A percentile compares a stretch with the other conserved stretches of the same genome.
Evolutionary conservation across 2,797 vertebrate genomes (phyloP).

Genomic region (Notoglanidium macrostoma): DNA sequence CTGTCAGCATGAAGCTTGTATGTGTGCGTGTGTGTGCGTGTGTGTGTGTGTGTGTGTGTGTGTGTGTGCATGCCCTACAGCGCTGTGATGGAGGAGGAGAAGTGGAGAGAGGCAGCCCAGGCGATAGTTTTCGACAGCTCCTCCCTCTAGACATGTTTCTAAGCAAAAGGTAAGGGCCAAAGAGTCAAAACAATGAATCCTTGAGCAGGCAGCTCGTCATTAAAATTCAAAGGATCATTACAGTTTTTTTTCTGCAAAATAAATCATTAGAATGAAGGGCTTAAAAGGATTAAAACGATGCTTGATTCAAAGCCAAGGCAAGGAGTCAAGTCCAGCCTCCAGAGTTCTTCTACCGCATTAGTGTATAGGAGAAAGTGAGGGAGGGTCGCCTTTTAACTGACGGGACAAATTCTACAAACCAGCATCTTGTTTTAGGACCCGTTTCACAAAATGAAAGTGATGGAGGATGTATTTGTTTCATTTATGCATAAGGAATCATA

Average conservation of each 20-base stretch:
- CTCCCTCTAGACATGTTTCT: slow-evolving; percentile 83
- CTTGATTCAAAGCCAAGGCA: slow-evolving; percentile 82
- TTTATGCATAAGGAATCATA: not conserved
- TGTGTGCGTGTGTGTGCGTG: slow-evolving; percentile 72
- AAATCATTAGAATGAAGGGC: slow-evolving; percentile 90
- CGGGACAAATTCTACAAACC: slow-evolving; percentile 33
- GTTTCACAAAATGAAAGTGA: not conserved
- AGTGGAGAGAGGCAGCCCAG: slow-evolving; percentile 78
- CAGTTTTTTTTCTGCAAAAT: slow-evolving; percentile 77
- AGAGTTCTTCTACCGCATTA: slow-evolving; percentile 63
- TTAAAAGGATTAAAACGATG: slow-evolving; percentile 89
- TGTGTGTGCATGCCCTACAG: slow-evolving; percentile 65
- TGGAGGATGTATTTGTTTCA: not conserved
- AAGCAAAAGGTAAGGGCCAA: slow-evolving; percentile 87
- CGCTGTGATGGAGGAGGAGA: slow-evolving; percentile 79
- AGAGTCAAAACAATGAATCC: slow-evolving; percentile 91
- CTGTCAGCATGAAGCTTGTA: slow-evolving; percentile 71
- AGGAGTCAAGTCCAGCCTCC: slow-evolving; percentile 76
- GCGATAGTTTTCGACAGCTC: slow-evolving; percentile 83
- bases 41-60: slow-evolving; percentile 62
- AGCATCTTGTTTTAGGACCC: slow-evolving; percentile 11
- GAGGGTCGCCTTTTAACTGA: slow-evolving; percentile 15
- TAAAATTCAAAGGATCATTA: slow-evolving; percentile 92
- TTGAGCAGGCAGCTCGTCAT: slow-evolving; percentile 84
- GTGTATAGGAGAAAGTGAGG: not conserved